phyloP scores from a whole-genome alignment of 1,140 invertebrate genomes.

The Sminthurides bifidus region DNA sequence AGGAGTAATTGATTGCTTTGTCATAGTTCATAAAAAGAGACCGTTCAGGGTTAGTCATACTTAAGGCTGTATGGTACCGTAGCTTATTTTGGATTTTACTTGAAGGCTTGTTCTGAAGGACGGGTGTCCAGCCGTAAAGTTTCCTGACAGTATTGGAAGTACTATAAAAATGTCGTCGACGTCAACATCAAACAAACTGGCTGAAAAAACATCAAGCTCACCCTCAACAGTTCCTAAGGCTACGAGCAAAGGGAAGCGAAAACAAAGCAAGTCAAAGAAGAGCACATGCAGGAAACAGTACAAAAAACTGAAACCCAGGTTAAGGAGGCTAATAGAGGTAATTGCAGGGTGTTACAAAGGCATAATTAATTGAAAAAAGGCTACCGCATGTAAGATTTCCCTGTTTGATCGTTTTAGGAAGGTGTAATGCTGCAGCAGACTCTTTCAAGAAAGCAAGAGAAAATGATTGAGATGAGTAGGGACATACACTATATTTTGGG shows the following conservation, averaged over 20 bases:
- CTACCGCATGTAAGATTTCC: neutral
- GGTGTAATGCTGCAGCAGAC: conserved; percentile 4
- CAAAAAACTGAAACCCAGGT: conserved; percentile 6
- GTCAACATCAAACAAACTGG: neutral
- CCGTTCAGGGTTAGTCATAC: too few relatives aligned
- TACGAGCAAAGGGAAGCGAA: neutral
- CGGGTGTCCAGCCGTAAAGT: neutral
- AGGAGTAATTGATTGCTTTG: too few relatives aligned
- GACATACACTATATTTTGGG: conserved; percentile 18
- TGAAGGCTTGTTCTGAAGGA: too few relatives aligned
- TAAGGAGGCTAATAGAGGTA: conserved; percentile 16
- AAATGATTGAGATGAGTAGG: conserved; percentile 9
- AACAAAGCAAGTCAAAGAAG: conserved; percentile 2
- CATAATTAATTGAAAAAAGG: neutral
- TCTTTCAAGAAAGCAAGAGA: conserved; percentile 4
- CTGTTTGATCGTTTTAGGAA: neutral
- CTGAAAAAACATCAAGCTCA: neutral
- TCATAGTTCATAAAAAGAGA: too few relatives aligned
- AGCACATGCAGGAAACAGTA: conserved; percentile 2
- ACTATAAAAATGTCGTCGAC: neutral
- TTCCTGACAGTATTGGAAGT: neutral
- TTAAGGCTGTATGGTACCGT: too few relatives aligned
- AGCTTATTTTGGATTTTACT: too few relatives aligned
- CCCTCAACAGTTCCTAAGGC: neutral
- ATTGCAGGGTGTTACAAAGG: neutral